A percentile compares a stretch with the other conserved stretches of the same genome.
phyloP scores from a whole-genome alignment of 2,888 invertebrate species.

The Callyntrura sp. region DNA sequence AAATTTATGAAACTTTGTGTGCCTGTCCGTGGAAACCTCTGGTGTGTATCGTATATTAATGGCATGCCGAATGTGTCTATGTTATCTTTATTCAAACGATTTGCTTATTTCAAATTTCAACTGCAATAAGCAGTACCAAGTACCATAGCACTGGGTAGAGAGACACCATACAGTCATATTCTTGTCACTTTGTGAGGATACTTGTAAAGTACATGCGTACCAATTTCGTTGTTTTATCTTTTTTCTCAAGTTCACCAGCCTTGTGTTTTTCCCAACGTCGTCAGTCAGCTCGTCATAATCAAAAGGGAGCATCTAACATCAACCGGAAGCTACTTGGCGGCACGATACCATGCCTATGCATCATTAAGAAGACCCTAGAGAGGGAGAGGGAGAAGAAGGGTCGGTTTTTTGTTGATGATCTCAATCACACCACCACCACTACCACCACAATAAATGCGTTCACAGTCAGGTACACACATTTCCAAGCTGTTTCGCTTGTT shows the following conservation, averaged over 20 bases:
- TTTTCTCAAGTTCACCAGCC: conserved; percentile 5
- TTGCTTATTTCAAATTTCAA: too few species aligned
- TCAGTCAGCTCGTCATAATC: conserved; percentile 54
- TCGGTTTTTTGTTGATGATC: conserved; percentile 60
- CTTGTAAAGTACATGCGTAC: not conserved
- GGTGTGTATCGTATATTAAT: not conserved
- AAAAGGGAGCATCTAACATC: conserved; percentile 65
- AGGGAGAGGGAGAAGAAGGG: conserved; percentile 37
- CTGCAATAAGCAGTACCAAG: too few species aligned
- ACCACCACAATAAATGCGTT: not conserved
- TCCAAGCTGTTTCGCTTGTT: conserved; percentile 55
- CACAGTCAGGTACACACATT: not conserved
- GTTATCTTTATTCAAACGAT: not conserved
- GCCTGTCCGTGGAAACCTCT: not conserved
- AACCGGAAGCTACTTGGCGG: conserved; percentile 67
- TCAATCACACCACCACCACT: conserved; percentile 52
- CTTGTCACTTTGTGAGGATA: conserved; percentile 23
- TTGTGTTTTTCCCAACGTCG: conserved; percentile 11
- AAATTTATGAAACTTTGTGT: not conserved
- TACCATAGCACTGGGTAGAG: too few species aligned
- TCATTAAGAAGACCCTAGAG: conserved; percentile 59
- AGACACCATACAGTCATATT: too few species aligned
- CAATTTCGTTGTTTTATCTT: not conserved
- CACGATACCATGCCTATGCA: conserved; percentile 68
- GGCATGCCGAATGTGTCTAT: too few species aligned